Conservation (phyloP, 2,797 vertebrate species). For the Erpetoichthys calabaricus region DNA sequence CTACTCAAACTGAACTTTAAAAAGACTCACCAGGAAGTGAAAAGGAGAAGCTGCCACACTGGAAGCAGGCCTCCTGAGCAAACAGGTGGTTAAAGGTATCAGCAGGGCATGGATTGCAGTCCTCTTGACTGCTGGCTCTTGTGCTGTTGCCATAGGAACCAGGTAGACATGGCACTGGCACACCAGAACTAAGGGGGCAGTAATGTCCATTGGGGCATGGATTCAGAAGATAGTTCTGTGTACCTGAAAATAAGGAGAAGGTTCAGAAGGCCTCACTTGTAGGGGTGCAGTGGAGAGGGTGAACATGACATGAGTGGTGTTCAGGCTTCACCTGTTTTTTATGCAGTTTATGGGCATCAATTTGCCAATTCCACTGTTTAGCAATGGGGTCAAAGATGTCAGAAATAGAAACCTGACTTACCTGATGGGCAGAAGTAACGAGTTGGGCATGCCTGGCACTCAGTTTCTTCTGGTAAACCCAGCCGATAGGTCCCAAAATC, state of each 20-base stretch:
- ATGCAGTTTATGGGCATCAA: no score
- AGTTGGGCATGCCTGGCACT: constrained; percentile 67
- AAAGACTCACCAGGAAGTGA: constrained; percentile 52
- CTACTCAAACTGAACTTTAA: no score
- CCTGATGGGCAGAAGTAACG: constrained; percentile 70
- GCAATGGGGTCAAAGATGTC: no score
- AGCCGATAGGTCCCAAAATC: constrained; percentile 59
- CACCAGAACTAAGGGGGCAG: constrained; percentile 49
- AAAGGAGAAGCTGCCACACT: constrained; percentile 74
- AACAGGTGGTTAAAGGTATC: constrained; percentile 67
- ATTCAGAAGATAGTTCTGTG: constrained; percentile 43
- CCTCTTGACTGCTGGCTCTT: constrained; percentile 27
- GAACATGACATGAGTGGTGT: no score
- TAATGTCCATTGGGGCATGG: constrained; percentile 63
- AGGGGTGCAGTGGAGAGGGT: no score
- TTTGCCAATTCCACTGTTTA: no score
- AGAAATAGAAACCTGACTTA: constrained; percentile 20
- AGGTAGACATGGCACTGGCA: constrained; percentile 56
- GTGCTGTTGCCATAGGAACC: constrained; percentile 60
- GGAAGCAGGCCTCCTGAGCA: constrained; percentile 69
- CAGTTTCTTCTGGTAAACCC: constrained; percentile 18
- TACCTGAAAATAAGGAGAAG: constrained; percentile 36
- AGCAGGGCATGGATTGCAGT: constrained; percentile 66
- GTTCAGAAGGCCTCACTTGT: rapidly evolving
- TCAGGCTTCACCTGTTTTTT: no score